Conservation (phyloP, 2,888 invertebrate species). For the Caenorhabditis panamensis region DNA sequence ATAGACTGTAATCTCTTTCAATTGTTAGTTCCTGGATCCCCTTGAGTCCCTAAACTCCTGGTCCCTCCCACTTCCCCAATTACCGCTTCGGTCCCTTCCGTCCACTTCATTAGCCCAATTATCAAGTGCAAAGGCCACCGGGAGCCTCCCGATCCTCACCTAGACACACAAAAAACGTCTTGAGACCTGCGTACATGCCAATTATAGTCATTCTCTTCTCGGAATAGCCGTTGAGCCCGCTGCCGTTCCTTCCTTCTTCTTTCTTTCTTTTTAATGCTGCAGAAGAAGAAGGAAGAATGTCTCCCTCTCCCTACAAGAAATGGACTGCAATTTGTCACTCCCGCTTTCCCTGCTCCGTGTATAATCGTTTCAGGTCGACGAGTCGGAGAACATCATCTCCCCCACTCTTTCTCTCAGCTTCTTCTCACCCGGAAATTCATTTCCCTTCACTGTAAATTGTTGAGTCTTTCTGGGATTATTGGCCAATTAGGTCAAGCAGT, state of each 20-base stretch:
- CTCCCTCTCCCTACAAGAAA: not conserved
- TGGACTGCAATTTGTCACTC: slow-evolving; percentile 2
- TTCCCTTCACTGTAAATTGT: too few relatives aligned
- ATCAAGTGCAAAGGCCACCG: not conserved
- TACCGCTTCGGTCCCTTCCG: not conserved
- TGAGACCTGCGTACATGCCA: not conserved
- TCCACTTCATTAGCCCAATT: slow-evolving; percentile 4
- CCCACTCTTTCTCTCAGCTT: not conserved
- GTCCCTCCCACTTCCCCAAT: not conserved
- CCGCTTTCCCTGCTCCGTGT: not conserved
- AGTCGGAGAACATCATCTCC: not conserved
- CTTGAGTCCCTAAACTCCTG: too few relatives aligned
- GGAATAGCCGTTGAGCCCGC: slow-evolving; percentile 1
- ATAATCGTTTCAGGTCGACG: not conserved
- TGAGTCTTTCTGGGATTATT: not conserved
- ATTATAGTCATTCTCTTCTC: not conserved
- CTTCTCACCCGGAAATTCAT: not conserved
- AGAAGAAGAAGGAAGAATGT: slow-evolving; percentile 13
- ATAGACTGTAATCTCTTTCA: too few relatives aligned
- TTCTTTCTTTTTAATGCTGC: not conserved
- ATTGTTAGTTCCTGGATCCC: too few relatives aligned
- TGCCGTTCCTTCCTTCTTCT: slow-evolving; percentile 10
- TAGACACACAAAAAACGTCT: not conserved
- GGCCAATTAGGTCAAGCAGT: not conserved
- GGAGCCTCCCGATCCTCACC: not conserved